Evolutionary conservation across 2,113 vertebrate genomes (phyloP), one percentile per base, ranked within the genome.

Genomic region (Urocitellus parryii): DNA sequence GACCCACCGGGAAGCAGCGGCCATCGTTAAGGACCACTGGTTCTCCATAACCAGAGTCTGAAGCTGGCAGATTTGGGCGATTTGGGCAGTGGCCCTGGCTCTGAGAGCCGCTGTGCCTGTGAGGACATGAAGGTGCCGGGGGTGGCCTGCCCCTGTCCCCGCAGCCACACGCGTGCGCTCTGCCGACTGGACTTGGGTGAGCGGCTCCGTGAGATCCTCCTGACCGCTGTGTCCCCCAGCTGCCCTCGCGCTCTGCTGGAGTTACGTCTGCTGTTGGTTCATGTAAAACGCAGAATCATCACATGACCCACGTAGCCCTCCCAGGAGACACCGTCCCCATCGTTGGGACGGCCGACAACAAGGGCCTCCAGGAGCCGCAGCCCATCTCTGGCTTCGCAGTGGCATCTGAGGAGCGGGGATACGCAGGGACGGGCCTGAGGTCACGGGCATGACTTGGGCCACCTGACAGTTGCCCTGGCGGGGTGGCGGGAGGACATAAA

Each of bases 121-220:
- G 27, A n/a, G 58, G n/a, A 8, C 2, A 42, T 3, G 1, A 0
- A 5, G 2, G 16, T 3, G 17, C 29, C 11, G 8, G 45, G 42
- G 45, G 45, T 45, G 45, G 45, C 45, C n/a, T 42, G 22, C 37
- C 8, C 18, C 37, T 20, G 18, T 18, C 56, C 56, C 18, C 18
- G 56, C 56, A 58, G 56, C 56, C 17, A 7, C 17, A 7, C 1
- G 18, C 56, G 7, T 22, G 56, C 4, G 1, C 20, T 2, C 25
- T 39, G 58, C 3, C 68, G 58, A 53, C 80, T 25, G 1, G 29
- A 18, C 1, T 8, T 0, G 0, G 22, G 0, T 29, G 1, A 2
- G 27, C 67, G 4, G 4, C 39, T 6, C 3, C 29, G 11, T 32
- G 3, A 7, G 4, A 39, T 74, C 20, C 6, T 2, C 16, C 11